A percentile compares a stretch with the other conserved stretches of the same genome.
Evolutionary conservation across 1,140 invertebrate species (phyloP).

Genomic region (Heliconius melpomene): DNA sequence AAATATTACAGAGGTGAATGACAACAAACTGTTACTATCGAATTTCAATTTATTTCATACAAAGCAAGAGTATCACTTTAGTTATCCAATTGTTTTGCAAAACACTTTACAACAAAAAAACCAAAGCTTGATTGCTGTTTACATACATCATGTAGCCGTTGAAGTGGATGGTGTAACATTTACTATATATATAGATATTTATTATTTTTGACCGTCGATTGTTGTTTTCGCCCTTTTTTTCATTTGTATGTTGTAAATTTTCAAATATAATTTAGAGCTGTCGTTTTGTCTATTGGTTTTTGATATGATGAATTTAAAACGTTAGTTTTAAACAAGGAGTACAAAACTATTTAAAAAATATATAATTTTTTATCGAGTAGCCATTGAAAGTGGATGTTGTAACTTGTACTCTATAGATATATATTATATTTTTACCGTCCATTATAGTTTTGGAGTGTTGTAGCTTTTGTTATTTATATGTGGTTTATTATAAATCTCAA

Average conservation of each 20-base stretch:
- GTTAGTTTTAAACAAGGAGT: too few relatives aligned
- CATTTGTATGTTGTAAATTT: background rate
- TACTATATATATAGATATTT: background rate
- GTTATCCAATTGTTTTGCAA: background rate
- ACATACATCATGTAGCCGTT: constrained; percentile 5
- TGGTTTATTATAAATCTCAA: background rate
- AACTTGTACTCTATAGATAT: background rate
- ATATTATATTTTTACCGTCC: background rate
- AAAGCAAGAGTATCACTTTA: background rate
- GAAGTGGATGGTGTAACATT: constrained; percentile 3
- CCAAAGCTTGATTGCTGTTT: constrained; percentile 10
- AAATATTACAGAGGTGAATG: background rate
- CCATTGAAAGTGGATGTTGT: background rate
- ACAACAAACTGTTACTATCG: background rate
- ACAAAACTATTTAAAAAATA: too few relatives aligned
- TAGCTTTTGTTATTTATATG: background rate
- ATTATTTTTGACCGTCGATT: background rate
- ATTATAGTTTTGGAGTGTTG: background rate
- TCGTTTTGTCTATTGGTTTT: background rate
- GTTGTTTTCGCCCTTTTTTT: background rate
- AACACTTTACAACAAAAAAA: constrained; percentile 7
- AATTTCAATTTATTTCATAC: background rate
- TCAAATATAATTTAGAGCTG: background rate
- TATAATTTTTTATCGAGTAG: background rate
- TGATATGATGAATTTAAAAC: too few relatives aligned